These are phyloP conservation scores for Cacatua alba DNA, from an alignment of 2,113 vertebrate species.

Conservation along the genomic window DNA sequence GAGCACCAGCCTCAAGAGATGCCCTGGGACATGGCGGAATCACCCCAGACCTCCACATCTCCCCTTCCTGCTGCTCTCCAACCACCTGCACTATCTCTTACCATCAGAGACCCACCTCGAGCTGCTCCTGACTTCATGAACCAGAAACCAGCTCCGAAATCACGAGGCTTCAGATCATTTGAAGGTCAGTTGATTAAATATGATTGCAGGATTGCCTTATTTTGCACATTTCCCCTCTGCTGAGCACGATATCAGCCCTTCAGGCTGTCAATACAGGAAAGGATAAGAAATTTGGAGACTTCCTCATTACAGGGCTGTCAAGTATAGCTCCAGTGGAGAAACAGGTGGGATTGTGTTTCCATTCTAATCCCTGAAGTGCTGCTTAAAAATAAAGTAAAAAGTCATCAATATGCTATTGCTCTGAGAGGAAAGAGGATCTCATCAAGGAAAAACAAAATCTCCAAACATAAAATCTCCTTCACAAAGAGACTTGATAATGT, in stretches of 20 bases:
- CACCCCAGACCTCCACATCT: neutral
- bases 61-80: neutral
- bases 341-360: slow-evolving; percentile 8
- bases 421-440: slow-evolving; percentile 6
- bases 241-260: neutral
- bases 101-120: neutral
- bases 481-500: slow-evolving; percentile 24
- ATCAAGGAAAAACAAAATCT: neutral
- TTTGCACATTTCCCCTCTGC: neutral
- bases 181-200: neutral
- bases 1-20: neutral
- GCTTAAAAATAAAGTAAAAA: slow-evolving; percentile 47
- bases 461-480: neutral
- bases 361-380: slow-evolving; percentile 12
- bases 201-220: neutral
- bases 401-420: neutral
- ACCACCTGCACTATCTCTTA: too few relatives aligned
- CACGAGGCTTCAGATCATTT: neutral
- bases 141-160: neutral
- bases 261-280: neutral
- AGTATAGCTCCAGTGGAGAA: slow-evolving; percentile 9
- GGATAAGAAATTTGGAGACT: slow-evolving; percentile 26
- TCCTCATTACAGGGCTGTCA: slow-evolving; percentile 42
- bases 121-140: neutral
- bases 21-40: accelerated